A percentile compares a stretch with the other conserved stretches of the same genome.
Conservation (phyloP, 1,140 invertebrate species). For the Dendrolimus kikuchii region DNA sequence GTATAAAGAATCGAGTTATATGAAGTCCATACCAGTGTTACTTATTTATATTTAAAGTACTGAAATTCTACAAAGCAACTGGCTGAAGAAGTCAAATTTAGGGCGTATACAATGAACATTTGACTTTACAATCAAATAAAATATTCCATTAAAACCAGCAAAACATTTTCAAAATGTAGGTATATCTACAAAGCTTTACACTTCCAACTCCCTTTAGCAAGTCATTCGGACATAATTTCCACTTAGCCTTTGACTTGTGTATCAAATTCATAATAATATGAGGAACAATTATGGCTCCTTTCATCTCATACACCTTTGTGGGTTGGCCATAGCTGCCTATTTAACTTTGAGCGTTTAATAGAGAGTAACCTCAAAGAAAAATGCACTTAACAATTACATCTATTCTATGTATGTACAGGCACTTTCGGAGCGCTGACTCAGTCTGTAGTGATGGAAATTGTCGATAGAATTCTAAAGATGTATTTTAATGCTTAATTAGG, state of each 20-base stretch:
- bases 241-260: slow-evolving; percentile 51
- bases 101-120: too few relatives aligned
- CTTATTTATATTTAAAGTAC: too few relatives aligned
- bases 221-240: slow-evolving; percentile 28
- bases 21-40: too few relatives aligned
- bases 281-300: slow-evolving; percentile 64
- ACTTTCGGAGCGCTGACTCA: slow-evolving; percentile 59
- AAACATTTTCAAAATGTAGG: too few relatives aligned
- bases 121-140: too few relatives aligned
- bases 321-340: slow-evolving; percentile 57
- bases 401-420: slow-evolving; percentile 64
- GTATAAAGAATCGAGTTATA: too few relatives aligned
- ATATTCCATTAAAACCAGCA: too few relatives aligned
- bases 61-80: too few relatives aligned
- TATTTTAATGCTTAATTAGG: too few relatives aligned
- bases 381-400: slow-evolving; percentile 70
- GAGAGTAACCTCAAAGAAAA: slow-evolving; percentile 72
- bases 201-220: not conserved
- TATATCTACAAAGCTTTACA: not conserved
- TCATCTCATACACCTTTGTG: slow-evolving; percentile 62
- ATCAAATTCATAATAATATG: slow-evolving; percentile 69
- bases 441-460: slow-evolving; percentile 26
- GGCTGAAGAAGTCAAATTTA: too few relatives aligned
- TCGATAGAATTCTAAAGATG: slow-evolving; percentile 8
- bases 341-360: slow-evolving; percentile 67